phyloP scores from a whole-genome alignment of 2,797 vertebrate genomes.

The Chloroceryle amazona region DNA sequence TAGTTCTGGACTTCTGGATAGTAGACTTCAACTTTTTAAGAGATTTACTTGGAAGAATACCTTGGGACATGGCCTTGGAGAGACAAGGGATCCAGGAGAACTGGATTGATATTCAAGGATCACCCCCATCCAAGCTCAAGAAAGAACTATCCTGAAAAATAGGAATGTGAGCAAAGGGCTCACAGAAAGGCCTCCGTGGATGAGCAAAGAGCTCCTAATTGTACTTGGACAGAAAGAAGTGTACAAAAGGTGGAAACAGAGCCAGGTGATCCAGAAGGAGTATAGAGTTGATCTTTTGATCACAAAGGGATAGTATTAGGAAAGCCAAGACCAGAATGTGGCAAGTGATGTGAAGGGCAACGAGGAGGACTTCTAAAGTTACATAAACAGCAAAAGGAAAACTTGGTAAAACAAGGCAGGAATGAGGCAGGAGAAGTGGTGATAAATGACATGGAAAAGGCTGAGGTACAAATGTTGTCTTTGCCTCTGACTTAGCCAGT shows the following conservation, averaged over 20 bases:
- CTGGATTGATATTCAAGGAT: not conserved
- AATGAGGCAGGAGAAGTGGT: not conserved
- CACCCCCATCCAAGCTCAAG: not conserved
- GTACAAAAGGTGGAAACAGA: not conserved
- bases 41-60: not conserved
- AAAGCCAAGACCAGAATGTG: not conserved
- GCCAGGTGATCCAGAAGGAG: not conserved
- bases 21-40: not conserved
- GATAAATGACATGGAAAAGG: not conserved
- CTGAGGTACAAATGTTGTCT: not conserved
- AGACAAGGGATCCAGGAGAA: not conserved
- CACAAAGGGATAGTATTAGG: not conserved
- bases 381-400: not conserved
- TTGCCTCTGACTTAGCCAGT: not conserved
- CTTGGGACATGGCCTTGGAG: not conserved
- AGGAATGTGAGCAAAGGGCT: not conserved
- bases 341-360: not conserved
- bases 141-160: not conserved
- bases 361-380: not conserved
- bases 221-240: not conserved
- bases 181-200: not conserved
- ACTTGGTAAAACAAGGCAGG: not conserved
- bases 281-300: not conserved
- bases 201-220: not conserved
- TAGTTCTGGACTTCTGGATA: not conserved